These are phyloP conservation scores for Lutraria rhynchaena DNA, from an alignment of 1,140 invertebrate genomes.

Conservation along the genomic window DNA sequence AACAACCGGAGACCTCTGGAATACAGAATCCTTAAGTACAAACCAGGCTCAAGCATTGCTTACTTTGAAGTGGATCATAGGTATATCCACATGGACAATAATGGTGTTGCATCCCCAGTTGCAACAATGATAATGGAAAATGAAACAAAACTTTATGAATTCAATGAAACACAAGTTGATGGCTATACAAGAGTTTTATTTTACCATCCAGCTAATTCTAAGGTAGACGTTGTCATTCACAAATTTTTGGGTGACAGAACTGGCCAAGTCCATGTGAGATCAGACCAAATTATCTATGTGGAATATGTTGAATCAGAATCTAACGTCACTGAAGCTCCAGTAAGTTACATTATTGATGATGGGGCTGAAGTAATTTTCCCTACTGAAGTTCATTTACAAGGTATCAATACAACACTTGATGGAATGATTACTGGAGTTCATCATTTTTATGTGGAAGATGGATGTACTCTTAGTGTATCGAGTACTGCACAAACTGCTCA, in stretches of 20 bases:
- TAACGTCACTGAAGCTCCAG: slow-evolving; percentile 74
- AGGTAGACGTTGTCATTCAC: slow-evolving; percentile 66
- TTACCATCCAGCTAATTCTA: slow-evolving; percentile 63
- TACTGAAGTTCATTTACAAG: slow-evolving; percentile 75
- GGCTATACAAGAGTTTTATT: slow-evolving; percentile 69
- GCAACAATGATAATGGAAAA: slow-evolving; percentile 73
- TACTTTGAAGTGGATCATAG: slow-evolving; percentile 75
- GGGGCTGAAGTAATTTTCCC: slow-evolving; percentile 73
- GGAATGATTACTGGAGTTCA: slow-evolving; percentile 74
- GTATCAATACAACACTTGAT: slow-evolving; percentile 68
- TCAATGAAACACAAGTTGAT: slow-evolving; percentile 72
- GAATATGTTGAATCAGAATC: slow-evolving; percentile 75
- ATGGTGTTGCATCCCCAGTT: slow-evolving; percentile 64
- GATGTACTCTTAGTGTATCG: slow-evolving; percentile 60
- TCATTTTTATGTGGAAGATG: slow-evolving; percentile 72
- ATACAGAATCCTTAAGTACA: slow-evolving; percentile 74
- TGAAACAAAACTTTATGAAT: slow-evolving; percentile 67
- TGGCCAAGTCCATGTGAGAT: slow-evolving; percentile 71
- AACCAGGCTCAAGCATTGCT: slow-evolving; percentile 64
- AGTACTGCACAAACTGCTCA: slow-evolving; percentile 73
- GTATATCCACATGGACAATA: slow-evolving; percentile 74
- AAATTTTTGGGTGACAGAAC: slow-evolving; percentile 71
- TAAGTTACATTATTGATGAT: slow-evolving; percentile 74
- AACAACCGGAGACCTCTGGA: slow-evolving; percentile 73
- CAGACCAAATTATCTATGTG: slow-evolving; percentile 65